phyloP scores from a whole-genome alignment of 2,797 vertebrate genomes.

The Gobionotothen gibberifrons region DNA sequence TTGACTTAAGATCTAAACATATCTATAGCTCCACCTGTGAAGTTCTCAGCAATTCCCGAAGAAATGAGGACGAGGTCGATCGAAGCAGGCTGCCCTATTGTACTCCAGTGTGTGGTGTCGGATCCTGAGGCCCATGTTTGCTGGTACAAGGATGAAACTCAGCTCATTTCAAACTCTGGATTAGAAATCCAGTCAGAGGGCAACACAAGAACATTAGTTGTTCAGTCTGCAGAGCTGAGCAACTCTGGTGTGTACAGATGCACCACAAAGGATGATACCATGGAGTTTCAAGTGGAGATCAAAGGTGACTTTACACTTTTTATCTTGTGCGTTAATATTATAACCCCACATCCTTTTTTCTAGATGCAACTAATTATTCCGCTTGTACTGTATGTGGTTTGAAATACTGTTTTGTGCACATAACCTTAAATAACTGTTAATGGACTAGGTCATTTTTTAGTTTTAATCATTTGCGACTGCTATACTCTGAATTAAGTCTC shows the following conservation, averaged over 20 bases:
- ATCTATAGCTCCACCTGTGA: conserved; percentile 86
- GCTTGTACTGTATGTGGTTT: conserved; percentile 72
- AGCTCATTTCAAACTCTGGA: conserved; percentile 76
- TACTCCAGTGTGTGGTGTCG: conserved; percentile 83
- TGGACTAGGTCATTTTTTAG: conserved; percentile 25
- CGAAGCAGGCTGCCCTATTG: conserved; percentile 79
- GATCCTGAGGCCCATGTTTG: conserved; percentile 81
- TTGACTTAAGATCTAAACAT: conserved; percentile 79
- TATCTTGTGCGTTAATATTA: conserved; percentile 63
- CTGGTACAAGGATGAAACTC: conserved; percentile 84
- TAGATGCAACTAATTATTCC: conserved; percentile 76
- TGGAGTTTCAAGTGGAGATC: conserved; percentile 87
- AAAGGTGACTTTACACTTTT: conserved; percentile 87
- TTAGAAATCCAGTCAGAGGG: conserved; percentile 81
- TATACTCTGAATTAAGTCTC: conserved; percentile 54
- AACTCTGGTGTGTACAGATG: conserved; percentile 85
- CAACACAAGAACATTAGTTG: conserved; percentile 79
- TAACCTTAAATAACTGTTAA: conserved; percentile 54
- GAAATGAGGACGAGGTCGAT: conserved; percentile 79
- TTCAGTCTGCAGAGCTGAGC: conserved; percentile 79
- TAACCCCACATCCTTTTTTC: conserved; percentile 68
- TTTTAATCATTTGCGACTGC: conserved; percentile 49
- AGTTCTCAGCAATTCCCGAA: conserved; percentile 83
- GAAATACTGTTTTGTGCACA: conserved; percentile 53
- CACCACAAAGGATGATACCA: conserved; percentile 80